Evolutionary conservation across 2,797 vertebrate species (phyloP), one percentile per base, ranked within the genome.

Genomic region (Leptatherina wallacei): DNA sequence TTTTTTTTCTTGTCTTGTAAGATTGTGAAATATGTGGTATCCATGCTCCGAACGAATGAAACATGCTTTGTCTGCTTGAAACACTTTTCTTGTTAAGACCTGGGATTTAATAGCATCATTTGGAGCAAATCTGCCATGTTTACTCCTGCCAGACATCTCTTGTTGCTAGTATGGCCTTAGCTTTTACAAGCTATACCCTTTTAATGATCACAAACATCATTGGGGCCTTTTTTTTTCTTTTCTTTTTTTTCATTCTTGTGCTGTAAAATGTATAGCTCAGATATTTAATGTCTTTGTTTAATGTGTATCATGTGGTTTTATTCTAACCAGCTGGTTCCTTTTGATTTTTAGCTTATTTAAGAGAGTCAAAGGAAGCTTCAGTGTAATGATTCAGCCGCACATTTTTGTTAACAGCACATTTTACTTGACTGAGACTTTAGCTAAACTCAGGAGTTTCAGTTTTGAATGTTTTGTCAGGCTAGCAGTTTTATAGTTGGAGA

Each of bases 161-260:
- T 58, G 33, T 67, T 82, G 80, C 86, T 88, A 85, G 87, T 79
- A 91, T 81, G 89, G 91, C 92, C 90, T 92, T 92, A 87, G 82
- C 74, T 88, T 91, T 90, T 88, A 90, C 76, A 78, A 90, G 88
- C 87, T 68, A 65, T 70, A 78, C 84, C 80, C 80, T n/a, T 38
- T 80, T 86, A 85, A 85, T 80, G 75, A 90, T 85, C 74, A 58
- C 76, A 87, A 80, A 79, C 80, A 77, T 88, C 79, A 38, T 83
- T 61, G 69, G 58, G 42, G 49, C 61, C 76, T 68, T 65, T 60
- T 27, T 27, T 27, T 27, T 65, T 58, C 78, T 75, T 68, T 59
- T 58, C 80, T 27, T 65, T 58, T 80, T 75, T 68, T 59, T 58
- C 80, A 22, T 40, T 80, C 24, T 44, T 67, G 60, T 78, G 78